A percentile compares a stretch with the other conserved stretches of the same genome.
These are phyloP conservation scores for Caenorhabditis brenneri DNA, from an alignment of 1,140 invertebrate species.

Conservation along the genomic window DNA sequence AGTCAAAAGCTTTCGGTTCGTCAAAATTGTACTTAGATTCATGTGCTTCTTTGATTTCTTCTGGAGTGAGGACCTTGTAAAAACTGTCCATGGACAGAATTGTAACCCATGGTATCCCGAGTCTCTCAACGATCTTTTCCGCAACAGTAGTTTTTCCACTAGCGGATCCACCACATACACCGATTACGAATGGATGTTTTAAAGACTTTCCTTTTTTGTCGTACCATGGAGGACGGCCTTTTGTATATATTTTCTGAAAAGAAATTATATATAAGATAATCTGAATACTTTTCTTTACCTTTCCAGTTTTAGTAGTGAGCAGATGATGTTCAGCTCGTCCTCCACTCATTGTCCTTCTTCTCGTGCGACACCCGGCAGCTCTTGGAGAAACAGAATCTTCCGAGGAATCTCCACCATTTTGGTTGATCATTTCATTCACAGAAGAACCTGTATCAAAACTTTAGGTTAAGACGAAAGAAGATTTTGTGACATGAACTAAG, in stretches of 20 bases:
- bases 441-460: constrained; percentile 52
- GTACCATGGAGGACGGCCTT: constrained; percentile 95
- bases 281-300: constrained; percentile 42
- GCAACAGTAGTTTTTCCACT: constrained; percentile 98
- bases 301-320: constrained; percentile 56
- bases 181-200: constrained; percentile 93
- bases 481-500: not conserved
- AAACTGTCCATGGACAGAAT: constrained; percentile 98
- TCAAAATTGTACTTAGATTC: constrained; percentile 98
- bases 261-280: constrained; percentile 80
- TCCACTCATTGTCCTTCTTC: constrained; percentile 50
- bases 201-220: constrained; percentile 85
- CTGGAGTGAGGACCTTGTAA: constrained; percentile 93
- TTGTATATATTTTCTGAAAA: constrained; percentile 90
- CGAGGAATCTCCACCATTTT: constrained; percentile 8
- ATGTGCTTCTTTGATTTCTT: constrained; percentile 85
- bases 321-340: constrained; percentile 54
- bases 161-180: constrained; percentile 96
- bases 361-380: constrained; percentile 40
- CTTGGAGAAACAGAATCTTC: constrained; percentile 49
- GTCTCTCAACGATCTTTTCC: constrained; percentile 91
- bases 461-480: not conserved
- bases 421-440: constrained; percentile 54
- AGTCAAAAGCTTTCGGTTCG: constrained; percentile 98
- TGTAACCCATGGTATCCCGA: constrained; percentile 98